Evolutionary conservation across 2,888 invertebrate species (phyloP), one percentile per base, ranked within the genome.

Genomic region (Trissoscelio sp.): DNA sequence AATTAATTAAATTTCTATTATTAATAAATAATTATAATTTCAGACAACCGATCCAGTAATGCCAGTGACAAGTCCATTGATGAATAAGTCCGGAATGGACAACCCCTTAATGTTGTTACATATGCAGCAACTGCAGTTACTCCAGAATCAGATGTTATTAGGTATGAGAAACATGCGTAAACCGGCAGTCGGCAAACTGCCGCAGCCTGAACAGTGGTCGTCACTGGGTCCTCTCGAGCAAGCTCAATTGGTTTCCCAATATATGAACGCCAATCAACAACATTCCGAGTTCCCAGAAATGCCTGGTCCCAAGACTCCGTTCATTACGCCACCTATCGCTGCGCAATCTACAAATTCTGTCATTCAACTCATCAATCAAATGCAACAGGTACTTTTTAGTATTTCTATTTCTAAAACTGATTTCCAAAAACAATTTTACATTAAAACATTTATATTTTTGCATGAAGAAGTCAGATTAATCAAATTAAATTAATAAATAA

Each of bases 341-440:
- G 87, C 91, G n/a, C 88, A 88, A 34, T 86, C 92, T 46, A 86
- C 92, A 28, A 93, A 93, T 89, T 93, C 93, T 72, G 91, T 93
- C 55, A 92, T 93, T 91, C 93, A 93, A 78, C 92, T 93, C 88
- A 92, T 93, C 72, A 92, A 90, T 88, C 93, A 93, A 87, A 92
- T 93, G 92, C 93, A 93, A 86, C 93, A 93, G 90, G 92, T 92
- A 48, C 12, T 3, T 11, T 48, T 24, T 37, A 4, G 28, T 28
- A 7, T 53, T 48, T 20, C 20, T 22, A 48, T 31, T 3, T 31
- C 3, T 31, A 2, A 31, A 1, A 2, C 31, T 28, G 28, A 28
- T 28, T 28, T 28, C 6, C 3, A 28, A 28, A 28, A 6, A 6
- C 6, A 28, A 28, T 5, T 28, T 28, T 28, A 28, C 6, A 28